Base-by-base conservation (phyloP, 2,113 vertebrate genomes). In the Hipposideros armiger region DNA sequence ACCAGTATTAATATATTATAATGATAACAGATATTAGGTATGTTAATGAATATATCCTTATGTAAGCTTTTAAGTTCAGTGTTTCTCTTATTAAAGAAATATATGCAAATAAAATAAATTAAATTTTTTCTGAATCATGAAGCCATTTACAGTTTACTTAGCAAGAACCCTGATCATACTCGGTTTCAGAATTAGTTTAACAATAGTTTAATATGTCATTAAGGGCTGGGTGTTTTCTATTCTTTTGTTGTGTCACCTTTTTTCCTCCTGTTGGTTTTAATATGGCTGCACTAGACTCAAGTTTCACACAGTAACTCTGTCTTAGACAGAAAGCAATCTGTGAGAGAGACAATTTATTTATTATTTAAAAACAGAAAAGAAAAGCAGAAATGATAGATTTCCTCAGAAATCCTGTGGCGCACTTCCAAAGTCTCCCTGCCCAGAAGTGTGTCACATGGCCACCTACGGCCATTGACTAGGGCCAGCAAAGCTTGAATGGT, bases 31-130 rank as follows among this genome's bases (percentile, higher is more conserved):
- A 73, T 91, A 91, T 77, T 50, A 36, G 20, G 4, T 42, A 4
- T 91, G 26, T 81, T 95, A 50, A 69, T 94, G 40, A 95, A 50
- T 10, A 81, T 26, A 76, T 72, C 92, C 45, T 90, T 32, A 70
- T 47, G 1, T 7, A 74, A 42, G 24, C 19, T 89, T 95, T 91
- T 91, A 22, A 73, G 81, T n/a, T 54, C 45, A 70, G 5, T 80
- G 5, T 47, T 40, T 92, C 28, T 83, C 20, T 86, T 86, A 84
- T 78, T 76, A 89, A 89, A 94, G 10, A 91, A 95, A 73, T n/a
- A 69, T 3, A 58, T 58, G 5, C 17, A 90, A 90, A 81, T n/a
- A 32, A 92, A 67, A 82, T 64, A 62, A 91, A 20, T 56, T n/a
- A 45, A 3, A 60, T 52, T 54, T 69, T 76, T 11, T 80, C 42